Evolutionary conservation across 2,888 invertebrate genomes (phyloP).

Genomic region (Himalopsyche tibetana): DNA sequence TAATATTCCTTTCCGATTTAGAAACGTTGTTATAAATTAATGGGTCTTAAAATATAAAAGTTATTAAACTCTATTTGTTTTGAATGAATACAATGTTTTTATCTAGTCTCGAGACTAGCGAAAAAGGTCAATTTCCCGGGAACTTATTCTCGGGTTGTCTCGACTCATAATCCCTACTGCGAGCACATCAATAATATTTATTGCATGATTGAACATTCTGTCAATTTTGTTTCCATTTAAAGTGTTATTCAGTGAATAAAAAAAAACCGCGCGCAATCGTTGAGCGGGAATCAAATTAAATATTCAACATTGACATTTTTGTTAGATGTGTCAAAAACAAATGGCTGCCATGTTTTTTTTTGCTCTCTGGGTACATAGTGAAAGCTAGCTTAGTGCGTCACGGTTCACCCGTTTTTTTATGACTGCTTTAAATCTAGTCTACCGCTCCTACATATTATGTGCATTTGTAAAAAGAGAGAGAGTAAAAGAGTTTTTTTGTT

Average conservation of each 20-base stretch:
- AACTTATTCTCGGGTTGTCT: too few species aligned
- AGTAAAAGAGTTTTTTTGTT: too few species aligned
- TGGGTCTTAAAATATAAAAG: too few species aligned
- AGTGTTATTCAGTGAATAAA: background rate
- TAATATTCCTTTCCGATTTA: too few species aligned
- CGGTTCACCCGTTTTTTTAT: conserved; percentile 15
- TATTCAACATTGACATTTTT: conserved; percentile 37
- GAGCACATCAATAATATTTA: background rate
- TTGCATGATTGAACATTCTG: background rate
- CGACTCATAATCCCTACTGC: background rate
- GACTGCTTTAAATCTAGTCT: background rate
- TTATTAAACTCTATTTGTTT: too few species aligned
- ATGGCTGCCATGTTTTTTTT: background rate
- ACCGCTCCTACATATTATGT: background rate
- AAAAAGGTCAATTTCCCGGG: too few species aligned
- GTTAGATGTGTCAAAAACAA: conserved; percentile 36
- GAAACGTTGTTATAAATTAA: too few species aligned
- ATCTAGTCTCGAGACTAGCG: too few species aligned
- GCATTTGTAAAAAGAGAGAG: background rate
- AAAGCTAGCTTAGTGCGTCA: background rate
- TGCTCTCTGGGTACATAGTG: too few species aligned
- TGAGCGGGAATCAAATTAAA: conserved; percentile 25
- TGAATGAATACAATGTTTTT: too few species aligned
- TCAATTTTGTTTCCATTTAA: background rate
- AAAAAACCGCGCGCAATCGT: background rate